Base-by-base conservation (phyloP, 2,888 invertebrate species). In the Gnatocerus cornutus region DNA sequence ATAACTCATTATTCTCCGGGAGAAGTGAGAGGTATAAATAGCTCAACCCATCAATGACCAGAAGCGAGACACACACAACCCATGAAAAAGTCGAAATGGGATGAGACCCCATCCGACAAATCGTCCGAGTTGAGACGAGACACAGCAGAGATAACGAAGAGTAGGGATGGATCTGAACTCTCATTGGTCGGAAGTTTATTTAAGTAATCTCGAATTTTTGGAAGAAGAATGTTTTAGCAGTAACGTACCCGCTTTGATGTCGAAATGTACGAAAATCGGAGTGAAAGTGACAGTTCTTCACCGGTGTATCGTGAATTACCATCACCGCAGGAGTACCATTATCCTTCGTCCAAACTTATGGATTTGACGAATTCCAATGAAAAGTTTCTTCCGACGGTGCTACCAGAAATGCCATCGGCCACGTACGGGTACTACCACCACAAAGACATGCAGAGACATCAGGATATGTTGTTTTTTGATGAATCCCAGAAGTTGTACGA, bases 341-440 rank as follows among this genome's bases (percentile, higher is more conserved):
- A 80, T 68, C 77, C 81, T 9, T 78, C 81, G 7, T 77, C 82
- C 16, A 66, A 59, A 12, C 72, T 85, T 43, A 84, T 83, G 80
- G 85, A 85, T 77, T 76, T 85, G 71, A 85, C 85, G 14, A 85
- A 85, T 73, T 79, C 84, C 0, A 78, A 73, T 61, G 83, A 83
- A 9, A 83, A 83, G 69, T 80, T 76, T 45, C 63, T 79, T 6
- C 78, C 76, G 1, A 65, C 79, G 0, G 74, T 73, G 0, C 43
- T 76, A 50, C 75, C 78, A 14, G 37, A 67, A n/a, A 10, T 45
- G 8, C 13, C 53, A 41, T 6, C 50, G 45, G 29, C 8, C 9
- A 30, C 43, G 67, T 74, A 75, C 46, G 48, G 71, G 4, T 77
- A 75, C 67, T 67, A 73, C 59, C 69, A 75, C 45, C 73, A 74